Evolutionary conservation across 1,140 invertebrate genomes (phyloP), one percentile per base, ranked within the genome.

Genomic region (Diuraphis noxia): DNA sequence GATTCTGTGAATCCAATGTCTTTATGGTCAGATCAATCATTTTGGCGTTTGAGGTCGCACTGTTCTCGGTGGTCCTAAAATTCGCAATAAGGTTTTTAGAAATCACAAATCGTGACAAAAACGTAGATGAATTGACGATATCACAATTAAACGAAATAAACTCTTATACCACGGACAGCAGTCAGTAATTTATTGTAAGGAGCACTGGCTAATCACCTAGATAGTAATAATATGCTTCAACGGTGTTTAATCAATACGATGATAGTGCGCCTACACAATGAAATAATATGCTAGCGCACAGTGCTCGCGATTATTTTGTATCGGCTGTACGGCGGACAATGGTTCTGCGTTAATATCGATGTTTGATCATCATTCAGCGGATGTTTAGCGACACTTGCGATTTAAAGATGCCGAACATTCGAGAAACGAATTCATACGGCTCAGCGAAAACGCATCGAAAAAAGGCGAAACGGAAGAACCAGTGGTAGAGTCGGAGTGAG

Each of bases 1-100:
- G 97, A 95, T 98, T 98, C 93, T 96, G 96, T 19, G 98, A 97
- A 95, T 99, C 98, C 93, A 99, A 95, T 41, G 98, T 99, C 94
- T 98, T 98, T 79, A 99, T 97, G 92, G 97, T 98, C 81, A 98
- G 94, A 93, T 97, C 96, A 95, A 98, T 96, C 96, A 97, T 97
- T 92, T 93, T 95, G 91, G 21, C 82, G 52, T 91, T 40, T 38
- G 34, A 10, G 21, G 23, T 30, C n/a, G 56, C n/a, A n/a, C 56
- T 63, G 13, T 13, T n/a, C 13, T 25, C 36, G 34, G 34, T 85
- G 41, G 17, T 34, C 17, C 49, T 88, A n/a, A 40, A 41, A 88
- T 23, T 9, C 21, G 84, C 19, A 85, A 90, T 77, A 40, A 2
- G 41, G 7, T 41, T 85, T 85, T 49, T n/a, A 23, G 7, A 84